A percentile compares a stretch with the other conserved stretches of the same genome.
Evolutionary conservation across 2,797 vertebrate species (phyloP).

Genomic region (Typhlichthys subterraneus): DNA sequence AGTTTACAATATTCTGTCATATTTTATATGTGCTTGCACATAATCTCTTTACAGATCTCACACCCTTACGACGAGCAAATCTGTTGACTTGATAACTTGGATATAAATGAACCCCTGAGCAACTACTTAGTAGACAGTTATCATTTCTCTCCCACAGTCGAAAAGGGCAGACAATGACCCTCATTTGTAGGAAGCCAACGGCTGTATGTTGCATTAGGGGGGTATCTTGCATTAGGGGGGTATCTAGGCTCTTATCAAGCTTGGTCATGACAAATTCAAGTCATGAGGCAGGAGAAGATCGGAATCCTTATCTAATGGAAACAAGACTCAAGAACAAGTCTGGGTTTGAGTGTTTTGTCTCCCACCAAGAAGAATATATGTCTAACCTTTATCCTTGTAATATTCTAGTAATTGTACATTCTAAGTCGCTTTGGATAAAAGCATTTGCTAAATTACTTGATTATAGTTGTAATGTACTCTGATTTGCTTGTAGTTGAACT

Average conservation of each 20-base stretch:
- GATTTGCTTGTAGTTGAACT: constrained; percentile 38
- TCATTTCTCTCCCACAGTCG: not conserved
- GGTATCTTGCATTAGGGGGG: constrained; percentile 29
- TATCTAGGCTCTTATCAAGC: constrained; percentile 21
- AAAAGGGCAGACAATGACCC: not conserved
- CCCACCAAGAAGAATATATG: no score
- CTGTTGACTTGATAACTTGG: not conserved
- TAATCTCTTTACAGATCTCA: no score
- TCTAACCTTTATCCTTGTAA: no score
- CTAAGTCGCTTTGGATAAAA: no score
- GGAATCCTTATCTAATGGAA: not conserved
- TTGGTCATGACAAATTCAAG: constrained; percentile 63
- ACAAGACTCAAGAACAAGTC: constrained; percentile 3
- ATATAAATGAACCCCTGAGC: constrained; percentile 7
- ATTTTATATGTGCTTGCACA: not conserved
- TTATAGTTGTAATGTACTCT: constrained; percentile 33
- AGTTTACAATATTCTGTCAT: not conserved
- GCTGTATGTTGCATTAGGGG: constrained; percentile 43
- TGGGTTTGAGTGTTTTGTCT: not conserved
- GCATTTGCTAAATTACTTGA: no score
- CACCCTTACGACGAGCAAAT: no score
- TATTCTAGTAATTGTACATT: no score
- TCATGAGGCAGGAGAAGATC: constrained; percentile 18
- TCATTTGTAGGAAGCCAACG: constrained; percentile 18
- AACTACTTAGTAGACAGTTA: not conserved